Evolutionary conservation across 2,888 invertebrate genomes (phyloP).

Genomic region (Lamellibrachia satsuma): DNA sequence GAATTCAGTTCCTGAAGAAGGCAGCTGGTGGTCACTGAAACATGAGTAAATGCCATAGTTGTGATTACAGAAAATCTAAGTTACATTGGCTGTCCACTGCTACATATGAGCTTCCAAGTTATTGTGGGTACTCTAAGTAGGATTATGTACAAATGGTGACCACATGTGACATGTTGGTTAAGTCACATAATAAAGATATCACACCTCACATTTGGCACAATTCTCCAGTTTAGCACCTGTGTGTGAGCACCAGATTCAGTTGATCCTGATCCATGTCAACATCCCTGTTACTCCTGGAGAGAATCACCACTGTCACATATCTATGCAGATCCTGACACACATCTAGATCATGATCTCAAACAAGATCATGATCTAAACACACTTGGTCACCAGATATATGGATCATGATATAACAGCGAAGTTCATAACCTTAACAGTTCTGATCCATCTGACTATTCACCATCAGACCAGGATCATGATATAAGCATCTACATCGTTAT

Average conservation of each 20-base stretch:
- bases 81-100: background rate
- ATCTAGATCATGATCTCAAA: conserved; percentile 6
- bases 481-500: background rate
- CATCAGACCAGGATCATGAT: background rate
- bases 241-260: background rate
- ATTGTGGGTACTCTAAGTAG: background rate
- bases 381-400: background rate
- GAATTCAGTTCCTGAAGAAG: too few relatives aligned
- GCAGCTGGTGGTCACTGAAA: too few relatives aligned
- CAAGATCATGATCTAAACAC: background rate
- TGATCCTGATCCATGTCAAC: background rate
- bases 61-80: too few relatives aligned
- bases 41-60: too few relatives aligned
- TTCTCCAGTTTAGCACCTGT: background rate
- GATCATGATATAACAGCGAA: background rate
- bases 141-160: background rate
- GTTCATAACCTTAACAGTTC: background rate
- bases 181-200: background rate
- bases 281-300: background rate
- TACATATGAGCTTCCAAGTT: background rate
- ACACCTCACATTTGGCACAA: conserved; percentile 4
- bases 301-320: background rate
- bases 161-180: background rate
- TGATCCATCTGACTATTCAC: conserved; percentile 1
- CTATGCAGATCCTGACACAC: background rate